phyloP scores from a whole-genome alignment of 2,888 invertebrate genomes.

The Ashinkailepas kermadecensis region DNA sequence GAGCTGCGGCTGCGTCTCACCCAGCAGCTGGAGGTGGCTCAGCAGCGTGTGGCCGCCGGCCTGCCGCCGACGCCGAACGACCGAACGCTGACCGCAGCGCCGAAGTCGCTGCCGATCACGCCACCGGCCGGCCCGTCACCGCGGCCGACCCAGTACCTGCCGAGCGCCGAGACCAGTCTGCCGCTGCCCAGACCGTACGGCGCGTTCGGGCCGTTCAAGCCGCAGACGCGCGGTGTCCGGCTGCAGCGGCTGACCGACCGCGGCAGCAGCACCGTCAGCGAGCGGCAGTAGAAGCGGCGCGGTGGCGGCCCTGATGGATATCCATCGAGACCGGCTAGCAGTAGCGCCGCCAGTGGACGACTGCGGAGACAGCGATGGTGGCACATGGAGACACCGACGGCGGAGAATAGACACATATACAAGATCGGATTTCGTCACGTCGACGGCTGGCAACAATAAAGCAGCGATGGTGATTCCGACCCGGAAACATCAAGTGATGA shows the following conservation, averaged over 20 bases:
- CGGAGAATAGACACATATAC: no score
- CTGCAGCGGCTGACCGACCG: neutral
- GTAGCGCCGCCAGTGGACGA: no score
- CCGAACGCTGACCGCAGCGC: neutral
- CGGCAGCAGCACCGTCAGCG: no score
- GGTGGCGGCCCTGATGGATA: no score
- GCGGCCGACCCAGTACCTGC: slow-evolving; percentile 8
- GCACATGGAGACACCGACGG: no score
- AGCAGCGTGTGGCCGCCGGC: neutral
- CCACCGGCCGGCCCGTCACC: neutral
- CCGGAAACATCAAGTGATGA: no score
- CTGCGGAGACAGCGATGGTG: no score
- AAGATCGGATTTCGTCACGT: no score
- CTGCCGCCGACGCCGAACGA: neutral
- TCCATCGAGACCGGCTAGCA: no score
- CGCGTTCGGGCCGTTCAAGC: slow-evolving; percentile 13
- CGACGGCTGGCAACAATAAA: no score
- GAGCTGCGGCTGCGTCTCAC: neutral
- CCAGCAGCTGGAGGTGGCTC: slow-evolving; percentile 1
- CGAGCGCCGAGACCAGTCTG: neutral
- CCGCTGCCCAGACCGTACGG: slow-evolving; percentile 15
- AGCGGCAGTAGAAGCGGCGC: no score
- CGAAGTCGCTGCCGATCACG: neutral
- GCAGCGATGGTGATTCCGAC: no score
- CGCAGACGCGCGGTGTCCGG: neutral